phyloP scores from a whole-genome alignment of 2,113 vertebrate genomes.

The Misgurnus anguillicaudatus region DNA sequence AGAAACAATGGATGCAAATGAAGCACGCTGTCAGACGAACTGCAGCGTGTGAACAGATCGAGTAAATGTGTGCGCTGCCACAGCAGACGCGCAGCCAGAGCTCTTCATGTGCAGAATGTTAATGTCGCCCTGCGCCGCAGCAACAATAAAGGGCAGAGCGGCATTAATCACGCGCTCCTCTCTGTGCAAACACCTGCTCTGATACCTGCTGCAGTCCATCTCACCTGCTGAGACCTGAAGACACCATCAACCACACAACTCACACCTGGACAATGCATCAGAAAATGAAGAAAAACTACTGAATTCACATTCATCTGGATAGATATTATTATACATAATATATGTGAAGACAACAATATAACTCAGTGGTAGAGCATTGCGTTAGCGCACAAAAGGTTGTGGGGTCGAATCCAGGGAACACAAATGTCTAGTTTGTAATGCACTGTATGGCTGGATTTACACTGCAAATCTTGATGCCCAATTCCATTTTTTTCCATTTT shows the following conservation, averaged over 20 bases:
- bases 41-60: constrained; percentile 36
- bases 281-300: not conserved
- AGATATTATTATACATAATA: too few relatives aligned
- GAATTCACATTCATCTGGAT: not conserved
- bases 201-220: constrained; percentile 27
- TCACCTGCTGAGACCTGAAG: constrained; percentile 14
- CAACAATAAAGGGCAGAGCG: constrained; percentile 75
- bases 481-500: too few relatives aligned
- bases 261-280: not conserved
- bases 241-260: not conserved
- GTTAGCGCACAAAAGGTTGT: too few relatives aligned
- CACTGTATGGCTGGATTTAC: too few relatives aligned
- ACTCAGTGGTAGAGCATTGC: too few relatives aligned
- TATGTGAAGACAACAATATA: too few relatives aligned
- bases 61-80: constrained; percentile 48
- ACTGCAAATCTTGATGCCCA: too few relatives aligned
- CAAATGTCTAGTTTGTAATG: too few relatives aligned
- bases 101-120: constrained; percentile 69
- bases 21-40: constrained; percentile 3
- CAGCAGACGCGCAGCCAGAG: constrained; percentile 63
- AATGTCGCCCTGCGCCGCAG: constrained; percentile 67
- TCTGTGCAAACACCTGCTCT: constrained; percentile 55
- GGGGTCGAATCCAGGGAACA: too few relatives aligned
- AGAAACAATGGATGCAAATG: constrained; percentile 16
- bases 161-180: constrained; percentile 73